phyloP scores from a whole-genome alignment of 2,888 invertebrate genomes.

The Alsophila aescularia region DNA sequence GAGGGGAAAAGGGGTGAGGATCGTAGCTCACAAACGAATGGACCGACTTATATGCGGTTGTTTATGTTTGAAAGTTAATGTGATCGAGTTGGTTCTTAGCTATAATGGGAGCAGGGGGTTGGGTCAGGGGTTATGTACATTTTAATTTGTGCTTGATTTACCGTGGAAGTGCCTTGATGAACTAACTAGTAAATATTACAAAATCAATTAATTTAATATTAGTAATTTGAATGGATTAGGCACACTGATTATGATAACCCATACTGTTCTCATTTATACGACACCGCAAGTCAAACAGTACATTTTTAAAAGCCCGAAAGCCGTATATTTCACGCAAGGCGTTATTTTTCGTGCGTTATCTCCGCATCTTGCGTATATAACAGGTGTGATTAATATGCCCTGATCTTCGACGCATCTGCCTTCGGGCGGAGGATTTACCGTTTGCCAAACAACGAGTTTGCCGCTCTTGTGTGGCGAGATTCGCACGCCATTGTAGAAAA shows the following conservation, averaged over 20 bases:
- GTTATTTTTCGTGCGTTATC: slow-evolving; percentile 77
- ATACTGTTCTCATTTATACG: slow-evolving; percentile 12
- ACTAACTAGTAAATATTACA: too few species aligned
- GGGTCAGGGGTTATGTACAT: too few species aligned
- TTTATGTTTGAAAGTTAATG: too few species aligned
- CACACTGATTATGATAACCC: background rate
- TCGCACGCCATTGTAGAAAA: background rate
- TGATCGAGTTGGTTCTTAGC: too few species aligned
- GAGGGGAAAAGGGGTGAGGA: too few species aligned
- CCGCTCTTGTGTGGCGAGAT: background rate
- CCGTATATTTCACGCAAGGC: slow-evolving; percentile 65
- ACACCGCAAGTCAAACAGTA: slow-evolving; percentile 37
- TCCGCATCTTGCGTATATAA: slow-evolving; percentile 65
- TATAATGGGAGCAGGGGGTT: too few species aligned
- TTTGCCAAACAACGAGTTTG: slow-evolving; percentile 23
- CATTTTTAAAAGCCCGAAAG: slow-evolving; percentile 41
- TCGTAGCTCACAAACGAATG: too few species aligned
- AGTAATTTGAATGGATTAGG: too few species aligned
- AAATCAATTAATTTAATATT: too few species aligned
- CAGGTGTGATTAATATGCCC: slow-evolving; percentile 77
- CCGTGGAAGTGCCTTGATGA: too few species aligned
- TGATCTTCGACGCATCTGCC: slow-evolving; percentile 63
- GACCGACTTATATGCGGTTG: too few species aligned
- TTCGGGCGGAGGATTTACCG: slow-evolving; percentile 26
- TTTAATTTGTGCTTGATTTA: too few species aligned